A percentile compares a stretch with the other conserved stretches of the same genome.
These are phyloP conservation scores for Archocentrus centrarchus DNA, from an alignment of 2,113 vertebrate genomes.

Conservation along the genomic window DNA sequence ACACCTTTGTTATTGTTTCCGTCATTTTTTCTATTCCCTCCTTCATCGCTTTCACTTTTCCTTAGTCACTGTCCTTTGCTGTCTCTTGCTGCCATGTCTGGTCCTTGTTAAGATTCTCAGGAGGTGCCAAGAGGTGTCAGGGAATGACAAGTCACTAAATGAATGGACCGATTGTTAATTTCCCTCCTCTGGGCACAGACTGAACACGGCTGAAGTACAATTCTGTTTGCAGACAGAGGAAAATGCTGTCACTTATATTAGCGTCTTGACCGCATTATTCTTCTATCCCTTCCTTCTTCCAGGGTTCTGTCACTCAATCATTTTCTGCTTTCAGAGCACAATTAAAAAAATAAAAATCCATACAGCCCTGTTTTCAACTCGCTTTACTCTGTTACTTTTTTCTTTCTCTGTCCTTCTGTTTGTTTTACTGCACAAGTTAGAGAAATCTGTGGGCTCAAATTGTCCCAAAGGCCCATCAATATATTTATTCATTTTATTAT, in stretches of 20 bases:
- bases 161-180: conserved; percentile 65
- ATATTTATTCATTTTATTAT: too few species aligned
- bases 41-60: not conserved
- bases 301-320: conserved; percentile 24
- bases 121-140: conserved; percentile 27
- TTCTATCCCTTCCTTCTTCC: not conserved
- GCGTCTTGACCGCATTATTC: conserved; percentile 28
- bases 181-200: conserved; percentile 27
- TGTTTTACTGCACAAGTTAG: conserved; percentile 2
- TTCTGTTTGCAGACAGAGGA: conserved; percentile 35
- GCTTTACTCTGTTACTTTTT: not conserved
- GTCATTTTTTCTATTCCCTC: not conserved
- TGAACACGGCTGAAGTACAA: conserved; percentile 40
- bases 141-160: conserved; percentile 50
- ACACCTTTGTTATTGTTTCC: not conserved
- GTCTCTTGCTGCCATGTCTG: conserved; percentile 11
- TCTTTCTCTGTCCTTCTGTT: not conserved
- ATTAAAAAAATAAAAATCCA: conserved; percentile 16
- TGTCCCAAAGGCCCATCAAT: not conserved
- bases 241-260: conserved; percentile 45
- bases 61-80: not conserved
- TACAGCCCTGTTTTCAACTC: conserved; percentile 29
- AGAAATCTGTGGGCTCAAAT: conserved; percentile 6
- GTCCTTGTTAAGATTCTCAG: conserved; percentile 61
- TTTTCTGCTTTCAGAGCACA: conserved; percentile 7